Percentiles rank a stretch among this genome's conserved stretches.
phyloP scores from a whole-genome alignment of 2,888 invertebrate genomes.

The Crematogaster levior region DNA sequence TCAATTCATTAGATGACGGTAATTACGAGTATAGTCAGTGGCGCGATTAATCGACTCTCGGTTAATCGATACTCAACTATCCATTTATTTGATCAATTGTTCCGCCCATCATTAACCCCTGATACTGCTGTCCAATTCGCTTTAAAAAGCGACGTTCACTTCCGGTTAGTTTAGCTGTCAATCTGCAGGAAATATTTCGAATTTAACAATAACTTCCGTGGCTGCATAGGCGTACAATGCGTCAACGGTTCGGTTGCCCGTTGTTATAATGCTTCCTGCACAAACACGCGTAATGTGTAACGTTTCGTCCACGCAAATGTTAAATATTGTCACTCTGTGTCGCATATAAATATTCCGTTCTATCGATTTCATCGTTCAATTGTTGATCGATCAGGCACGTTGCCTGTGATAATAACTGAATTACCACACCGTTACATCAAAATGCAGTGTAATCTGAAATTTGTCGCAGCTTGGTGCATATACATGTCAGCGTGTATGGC shows the following conservation, averaged over 20 bases:
- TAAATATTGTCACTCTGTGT: conserved; percentile 50
- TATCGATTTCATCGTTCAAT: conserved; percentile 36
- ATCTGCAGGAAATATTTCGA: conserved; percentile 30
- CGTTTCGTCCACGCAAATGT: conserved; percentile 35
- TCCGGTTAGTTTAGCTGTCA: conserved; percentile 16
- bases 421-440: conserved; percentile 44
- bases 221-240: conserved; percentile 22
- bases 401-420: conserved; percentile 37
- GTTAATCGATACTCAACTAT: conserved; percentile 54
- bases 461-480: conserved; percentile 14
- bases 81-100: conserved; percentile 59
- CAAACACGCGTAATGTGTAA: conserved; percentile 44
- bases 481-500: conserved; percentile 1
- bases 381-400: conserved; percentile 45
- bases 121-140: conserved; percentile 1
- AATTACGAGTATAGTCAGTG: conserved; percentile 55
- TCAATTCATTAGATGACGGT: conserved; percentile 51
- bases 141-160: conserved; percentile 37
- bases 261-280: conserved; percentile 30
- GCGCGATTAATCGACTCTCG: conserved; percentile 55
- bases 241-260: background rate
- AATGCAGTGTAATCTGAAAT: conserved; percentile 40
- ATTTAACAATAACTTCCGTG: conserved; percentile 21
- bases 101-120: conserved; percentile 46
- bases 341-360: conserved; percentile 45